phyloP scores from a whole-genome alignment of 2,113 vertebrate species.

The Erpornis zantholeuca region DNA sequence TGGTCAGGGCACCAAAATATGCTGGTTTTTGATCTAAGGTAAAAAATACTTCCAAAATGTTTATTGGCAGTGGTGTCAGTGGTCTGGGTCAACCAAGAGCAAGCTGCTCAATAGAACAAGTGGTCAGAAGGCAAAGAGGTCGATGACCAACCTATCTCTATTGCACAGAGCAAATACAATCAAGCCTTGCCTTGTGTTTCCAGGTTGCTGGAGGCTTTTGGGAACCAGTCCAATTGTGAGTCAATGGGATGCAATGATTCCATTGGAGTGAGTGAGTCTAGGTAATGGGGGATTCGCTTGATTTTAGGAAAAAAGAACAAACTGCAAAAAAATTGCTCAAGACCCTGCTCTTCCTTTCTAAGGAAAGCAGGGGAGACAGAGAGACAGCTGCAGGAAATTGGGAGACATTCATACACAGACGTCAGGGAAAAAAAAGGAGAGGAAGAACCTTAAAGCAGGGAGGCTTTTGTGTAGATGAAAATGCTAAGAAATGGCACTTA shows the following conservation, averaged over 20 bases:
- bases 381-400: not conserved
- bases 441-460: not conserved
- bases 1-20: not conserved
- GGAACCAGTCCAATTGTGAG: not conserved
- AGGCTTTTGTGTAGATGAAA: not conserved
- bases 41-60: not conserved
- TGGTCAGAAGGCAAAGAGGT: not conserved
- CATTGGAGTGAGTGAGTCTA: not conserved
- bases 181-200: not conserved
- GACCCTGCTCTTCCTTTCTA: not conserved
- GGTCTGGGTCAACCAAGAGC: not conserved
- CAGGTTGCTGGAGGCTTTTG: not conserved
- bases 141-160: not conserved
- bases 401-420: not conserved
- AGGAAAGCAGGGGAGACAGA: not conserved
- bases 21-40: not conserved
- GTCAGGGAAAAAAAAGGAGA: not conserved
- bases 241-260: not conserved
- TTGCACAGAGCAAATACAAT: not conserved
- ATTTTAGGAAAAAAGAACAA: not conserved
- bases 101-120: not conserved
- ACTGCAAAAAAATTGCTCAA: not conserved
- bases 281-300: not conserved
- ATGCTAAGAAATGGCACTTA: not conserved
- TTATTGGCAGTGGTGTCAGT: not conserved